Evolutionary conservation across 1,140 invertebrate genomes (phyloP).

Genomic region (Lethocerus indicus): DNA sequence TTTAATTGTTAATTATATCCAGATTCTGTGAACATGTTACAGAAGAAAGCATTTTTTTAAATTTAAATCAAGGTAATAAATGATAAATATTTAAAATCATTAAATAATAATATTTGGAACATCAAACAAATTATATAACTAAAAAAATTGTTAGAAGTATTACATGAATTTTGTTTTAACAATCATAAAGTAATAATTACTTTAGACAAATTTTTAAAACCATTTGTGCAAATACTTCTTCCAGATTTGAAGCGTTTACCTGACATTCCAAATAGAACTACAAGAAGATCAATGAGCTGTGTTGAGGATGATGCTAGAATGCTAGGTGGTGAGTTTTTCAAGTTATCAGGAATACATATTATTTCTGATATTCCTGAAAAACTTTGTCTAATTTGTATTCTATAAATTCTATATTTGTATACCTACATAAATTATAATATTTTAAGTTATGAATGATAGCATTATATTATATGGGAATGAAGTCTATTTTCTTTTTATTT

Average conservation of each 20-base stretch:
- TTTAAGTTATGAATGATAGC: not conserved
- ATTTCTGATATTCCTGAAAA: not conserved
- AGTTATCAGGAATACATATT: not conserved
- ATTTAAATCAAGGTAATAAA: no score
- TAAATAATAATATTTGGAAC: no score
- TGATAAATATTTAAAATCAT: no score
- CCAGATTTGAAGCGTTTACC: slow-evolving; percentile 26
- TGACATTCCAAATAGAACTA: slow-evolving; percentile 6
- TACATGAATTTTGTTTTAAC: no score
- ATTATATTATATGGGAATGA: not conserved
- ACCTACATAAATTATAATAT: not conserved
- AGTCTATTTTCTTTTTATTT: not conserved
- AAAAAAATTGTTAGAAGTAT: no score
- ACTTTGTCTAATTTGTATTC: slow-evolving; percentile 2
- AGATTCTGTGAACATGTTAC: not conserved
- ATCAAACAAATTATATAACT: no score
- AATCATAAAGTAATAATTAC: no score
- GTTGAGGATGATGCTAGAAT: slow-evolving; percentile 35
- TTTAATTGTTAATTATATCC: not conserved
- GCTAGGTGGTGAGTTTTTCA: slow-evolving; percentile 29
- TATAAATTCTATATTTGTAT: not conserved
- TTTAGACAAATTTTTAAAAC: no score
- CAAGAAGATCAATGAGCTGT: slow-evolving; percentile 21
- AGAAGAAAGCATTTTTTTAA: not conserved
- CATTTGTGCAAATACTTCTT: slow-evolving; percentile 8